phyloP scores from a whole-genome alignment of 2,113 vertebrate species.

The Bufo bufo region DNA sequence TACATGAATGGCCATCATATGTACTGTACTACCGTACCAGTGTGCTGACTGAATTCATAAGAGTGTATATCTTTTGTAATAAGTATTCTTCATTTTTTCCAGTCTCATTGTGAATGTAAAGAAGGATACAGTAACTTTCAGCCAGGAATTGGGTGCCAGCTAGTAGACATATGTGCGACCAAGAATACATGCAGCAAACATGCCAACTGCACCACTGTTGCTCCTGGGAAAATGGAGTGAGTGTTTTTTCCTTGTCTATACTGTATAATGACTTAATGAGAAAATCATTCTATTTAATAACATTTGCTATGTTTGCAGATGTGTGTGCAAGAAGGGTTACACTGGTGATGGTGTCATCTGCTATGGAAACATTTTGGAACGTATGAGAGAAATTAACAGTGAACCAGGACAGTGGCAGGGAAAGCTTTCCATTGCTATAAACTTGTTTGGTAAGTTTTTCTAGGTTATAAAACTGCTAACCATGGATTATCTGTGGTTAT shows the following conservation, averaged over 20 bases:
- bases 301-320: slow-evolving; percentile 69
- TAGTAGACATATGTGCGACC: slow-evolving; percentile 75
- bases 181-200: slow-evolving; percentile 81
- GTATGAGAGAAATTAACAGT: slow-evolving; percentile 78
- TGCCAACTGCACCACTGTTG: slow-evolving; percentile 78
- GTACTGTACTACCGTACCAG: background rate
- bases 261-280: background rate
- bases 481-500: background rate
- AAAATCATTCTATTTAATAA: background rate
- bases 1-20: no score
- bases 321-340: slow-evolving; percentile 78
- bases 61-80: background rate
- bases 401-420: slow-evolving; percentile 82
- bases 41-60: background rate
- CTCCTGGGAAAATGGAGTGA: slow-evolving; percentile 76
- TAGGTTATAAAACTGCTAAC: background rate
- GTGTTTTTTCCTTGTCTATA: background rate
- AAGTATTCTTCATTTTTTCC: slow-evolving; percentile 45
- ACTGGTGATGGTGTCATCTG: slow-evolving; percentile 82
- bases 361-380: slow-evolving; percentile 84
- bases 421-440: slow-evolving; percentile 79
- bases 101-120: slow-evolving; percentile 92
- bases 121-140: slow-evolving; percentile 75
- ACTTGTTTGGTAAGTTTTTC: slow-evolving; percentile 78
- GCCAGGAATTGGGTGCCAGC: slow-evolving; percentile 74